Evolutionary conservation across 2,797 vertebrate genomes (phyloP), one percentile per base, ranked within the genome.

Genomic region (Eleutherodactylus coqui): DNA sequence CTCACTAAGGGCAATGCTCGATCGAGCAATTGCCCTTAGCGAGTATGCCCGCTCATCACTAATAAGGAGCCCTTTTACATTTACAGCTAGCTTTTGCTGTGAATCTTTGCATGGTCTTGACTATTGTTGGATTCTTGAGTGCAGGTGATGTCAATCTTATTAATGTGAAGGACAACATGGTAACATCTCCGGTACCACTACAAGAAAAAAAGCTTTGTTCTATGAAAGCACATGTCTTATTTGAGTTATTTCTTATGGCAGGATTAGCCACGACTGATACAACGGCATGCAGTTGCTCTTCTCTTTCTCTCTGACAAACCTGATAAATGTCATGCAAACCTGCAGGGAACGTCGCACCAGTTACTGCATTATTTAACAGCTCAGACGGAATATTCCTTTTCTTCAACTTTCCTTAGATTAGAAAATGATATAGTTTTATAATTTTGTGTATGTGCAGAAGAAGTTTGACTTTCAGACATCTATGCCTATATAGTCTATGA

Each of bases 311-410:
- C 77, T 82, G 64, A 79, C 67, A 24, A 84, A 84, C 67, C 32
- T 80, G 82, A 84, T 84, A 80, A 84, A 87, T 80, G 86, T 84
- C 82, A 87, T 80, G 76, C 45, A 87, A 84, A 64, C 53, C 76
- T 80, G 55, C 10, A 51, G 51, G 75, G 55, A 72, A 84, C 53
- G 34, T 49, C 84, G 75, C 45, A 84, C 43, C 72, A 16, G 75
- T 75, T 87, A 64, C 70, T 87, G 32, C n/a, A 60, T 84, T 87
- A 67, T 84, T 87, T 75, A 51, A 49, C 53, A 41, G 16, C 13
- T 49, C 29, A 34, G 21, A 19, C 45, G 53, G 51, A 78, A 72
- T 72, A 45, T 79, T 70, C 45, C 5, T 38, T 75, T 82, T 27
- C 55, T 53, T 69, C 75, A 36, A 6, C 72, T 79, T 78, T 32